Evolutionary conservation across 2,888 invertebrate genomes (phyloP), one percentile per base, ranked within the genome.

Genomic region (Tanypteryx hageni): DNA sequence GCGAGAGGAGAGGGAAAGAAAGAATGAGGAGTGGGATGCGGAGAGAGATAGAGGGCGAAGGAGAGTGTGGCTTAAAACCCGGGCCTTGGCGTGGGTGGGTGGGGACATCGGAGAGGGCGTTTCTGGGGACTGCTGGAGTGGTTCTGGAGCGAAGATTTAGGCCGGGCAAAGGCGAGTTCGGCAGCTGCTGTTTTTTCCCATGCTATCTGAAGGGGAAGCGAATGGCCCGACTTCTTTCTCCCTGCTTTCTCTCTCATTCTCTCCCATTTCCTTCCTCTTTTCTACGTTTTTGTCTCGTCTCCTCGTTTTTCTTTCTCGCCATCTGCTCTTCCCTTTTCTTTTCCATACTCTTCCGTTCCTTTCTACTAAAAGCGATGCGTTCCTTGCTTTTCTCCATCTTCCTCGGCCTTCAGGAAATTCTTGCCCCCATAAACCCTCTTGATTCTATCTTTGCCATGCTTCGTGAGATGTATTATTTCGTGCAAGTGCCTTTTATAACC

Each of bases 151-250:
- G 89, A 89, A 89, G 89, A 89, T 89, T 89, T 89, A 89, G 89
- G 89, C 89, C 89, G 64, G 64, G 89, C 44, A 89, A 68, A 64
- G 89, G 89, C 89, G 89, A 89, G 64, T 68, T 68, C 89, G 89
- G 89, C 89, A 89, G 89, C 89, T 89, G 89, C 89, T 89, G 89
- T 89, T 89, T 89, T 89, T 89, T 89, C 89, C 89, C 89, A 89
- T 89, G 89, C 89, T 64, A 89, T 31, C 89, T 64, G 31, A 59
- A 86, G 31, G 59, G 86, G 61, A 85, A 89, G 89, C 64, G 56
- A 89, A 89, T 89, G 89, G 89, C 64, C 89, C 64, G 8, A 31
- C 89, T 89, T 44, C 89, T 68, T 64, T 57, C 44, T 83, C 57
- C 56, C 83, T 57, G 44, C 18, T 57, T 56, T 57, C n/a, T 57